A percentile compares a stretch with the other conserved stretches of the same genome.
Conservation (phyloP, 2,113 vertebrate genomes). For the Epinephelus cyanopodus region DNA sequence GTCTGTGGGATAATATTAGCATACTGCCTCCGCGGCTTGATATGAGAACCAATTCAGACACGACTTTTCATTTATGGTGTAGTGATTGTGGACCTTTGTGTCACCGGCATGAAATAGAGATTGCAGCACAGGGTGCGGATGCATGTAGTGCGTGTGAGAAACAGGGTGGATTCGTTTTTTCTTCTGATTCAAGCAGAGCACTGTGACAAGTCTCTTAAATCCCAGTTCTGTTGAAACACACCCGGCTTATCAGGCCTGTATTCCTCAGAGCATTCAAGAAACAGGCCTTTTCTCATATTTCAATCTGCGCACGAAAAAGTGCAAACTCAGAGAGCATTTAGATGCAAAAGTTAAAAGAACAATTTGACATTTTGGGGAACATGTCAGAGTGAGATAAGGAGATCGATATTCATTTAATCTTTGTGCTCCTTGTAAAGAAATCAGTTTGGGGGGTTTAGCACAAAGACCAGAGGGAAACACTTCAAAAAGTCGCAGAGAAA, state of each 20-base stretch:
- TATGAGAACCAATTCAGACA: slow-evolving; percentile 37
- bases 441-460: neutral
- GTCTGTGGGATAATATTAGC: slow-evolving; percentile 64
- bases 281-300: neutral
- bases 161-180: neutral
- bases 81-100: slow-evolving; percentile 54
- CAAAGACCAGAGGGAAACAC: neutral
- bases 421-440: neutral
- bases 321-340: neutral
- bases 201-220: slow-evolving; percentile 13
- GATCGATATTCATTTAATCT: slow-evolving; percentile 11
- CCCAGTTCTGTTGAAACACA: slow-evolving; percentile 17
- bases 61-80: slow-evolving; percentile 41
- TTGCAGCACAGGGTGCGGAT: slow-evolving; percentile 13
- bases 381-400: slow-evolving; percentile 3
- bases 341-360: neutral
- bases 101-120: slow-evolving; percentile 32
- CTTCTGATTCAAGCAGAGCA: slow-evolving; percentile 2
- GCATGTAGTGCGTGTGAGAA: neutral
- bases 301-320: neutral
- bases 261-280: slow-evolving; percentile 4
- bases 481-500: neutral
- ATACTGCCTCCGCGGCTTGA: slow-evolving; percentile 44
- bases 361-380: neutral
- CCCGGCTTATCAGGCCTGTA: neutral